Percentiles rank a stretch among this genome's conserved stretches.
These are phyloP conservation scores for Falco columbarius DNA, from an alignment of 2,797 vertebrate genomes.

Conservation along the genomic window DNA sequence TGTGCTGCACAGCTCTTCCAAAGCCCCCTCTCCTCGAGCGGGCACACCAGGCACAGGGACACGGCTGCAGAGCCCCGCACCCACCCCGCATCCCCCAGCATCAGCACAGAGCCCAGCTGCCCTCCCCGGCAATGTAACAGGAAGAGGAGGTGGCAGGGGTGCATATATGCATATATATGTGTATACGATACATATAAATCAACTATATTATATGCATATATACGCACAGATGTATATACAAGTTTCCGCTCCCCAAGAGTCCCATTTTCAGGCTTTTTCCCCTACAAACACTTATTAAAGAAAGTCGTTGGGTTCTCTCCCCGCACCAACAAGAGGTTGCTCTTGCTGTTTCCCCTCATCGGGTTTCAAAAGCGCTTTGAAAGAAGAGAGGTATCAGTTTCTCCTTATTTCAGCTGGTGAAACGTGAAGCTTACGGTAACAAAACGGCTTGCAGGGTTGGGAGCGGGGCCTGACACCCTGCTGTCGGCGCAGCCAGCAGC, in stretches of 20 bases:
- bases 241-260: neutral
- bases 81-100: neutral
- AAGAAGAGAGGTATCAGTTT: neutral
- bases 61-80: rapidly evolving
- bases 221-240: rapidly evolving
- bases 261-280: neutral
- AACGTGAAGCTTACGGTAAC: rapidly evolving
- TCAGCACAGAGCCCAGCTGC: neutral
- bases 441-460: rapidly evolving
- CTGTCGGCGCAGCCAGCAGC: neutral
- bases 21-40: rapidly evolving
- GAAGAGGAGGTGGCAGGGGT: neutral
- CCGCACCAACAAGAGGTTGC: rapidly evolving
- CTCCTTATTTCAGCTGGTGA: neutral
- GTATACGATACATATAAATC: neutral
- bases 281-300: neutral
- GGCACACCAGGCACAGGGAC: neutral
- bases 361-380: neutral
- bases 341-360: neutral
- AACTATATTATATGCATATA: too few species aligned
- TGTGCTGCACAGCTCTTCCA: neutral
- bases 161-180: too few species aligned
- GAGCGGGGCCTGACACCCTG: neutral
- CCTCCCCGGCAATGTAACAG: neutral
- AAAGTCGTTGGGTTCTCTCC: neutral